phyloP scores from a whole-genome alignment of 1,140 invertebrate species.

The Brachionus rotundiformis region DNA sequence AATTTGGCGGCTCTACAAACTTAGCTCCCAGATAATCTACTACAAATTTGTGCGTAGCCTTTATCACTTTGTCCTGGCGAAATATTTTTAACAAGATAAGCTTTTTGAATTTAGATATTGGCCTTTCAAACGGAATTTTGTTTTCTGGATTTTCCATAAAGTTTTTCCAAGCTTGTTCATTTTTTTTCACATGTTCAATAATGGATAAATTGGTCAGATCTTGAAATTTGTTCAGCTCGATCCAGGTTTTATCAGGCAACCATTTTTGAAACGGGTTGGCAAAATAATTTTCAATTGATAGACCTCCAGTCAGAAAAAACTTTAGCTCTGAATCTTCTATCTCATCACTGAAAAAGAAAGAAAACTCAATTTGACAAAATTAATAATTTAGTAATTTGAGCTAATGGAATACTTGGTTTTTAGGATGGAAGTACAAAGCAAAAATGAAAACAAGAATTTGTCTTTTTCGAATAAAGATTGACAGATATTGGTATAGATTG shows the following conservation, averaged over 20 bases:
- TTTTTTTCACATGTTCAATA: conserved; percentile 7
- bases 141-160: conserved; percentile 60
- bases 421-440: conserved; percentile 60
- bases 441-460: conserved; percentile 64
- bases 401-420: conserved; percentile 56
- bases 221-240: conserved; percentile 61
- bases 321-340: conserved; percentile 62
- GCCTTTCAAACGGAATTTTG: conserved; percentile 57
- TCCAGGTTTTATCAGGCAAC: conserved; percentile 63
- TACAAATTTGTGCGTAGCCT: conserved; percentile 61
- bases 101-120: conserved; percentile 57
- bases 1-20: conserved; percentile 64
- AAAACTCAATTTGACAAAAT: background rate
- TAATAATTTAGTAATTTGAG: too few species aligned
- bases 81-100: conserved; percentile 62
- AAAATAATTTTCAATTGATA: conserved; percentile 63
- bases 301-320: conserved; percentile 63
- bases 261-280: conserved; percentile 61
- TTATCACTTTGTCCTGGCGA: conserved; percentile 63
- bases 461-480: conserved; percentile 65
- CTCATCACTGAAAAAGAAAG: conserved; percentile 54
- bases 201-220: conserved; percentile 56
- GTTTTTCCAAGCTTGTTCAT: conserved; percentile 58
- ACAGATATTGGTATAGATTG: conserved; percentile 64
- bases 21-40: conserved; percentile 58